Percentiles rank a stretch among this genome's conserved stretches.
Evolutionary conservation across 2,797 vertebrate genomes (phyloP).

Genomic region (Notamacropus eugenii): DNA sequence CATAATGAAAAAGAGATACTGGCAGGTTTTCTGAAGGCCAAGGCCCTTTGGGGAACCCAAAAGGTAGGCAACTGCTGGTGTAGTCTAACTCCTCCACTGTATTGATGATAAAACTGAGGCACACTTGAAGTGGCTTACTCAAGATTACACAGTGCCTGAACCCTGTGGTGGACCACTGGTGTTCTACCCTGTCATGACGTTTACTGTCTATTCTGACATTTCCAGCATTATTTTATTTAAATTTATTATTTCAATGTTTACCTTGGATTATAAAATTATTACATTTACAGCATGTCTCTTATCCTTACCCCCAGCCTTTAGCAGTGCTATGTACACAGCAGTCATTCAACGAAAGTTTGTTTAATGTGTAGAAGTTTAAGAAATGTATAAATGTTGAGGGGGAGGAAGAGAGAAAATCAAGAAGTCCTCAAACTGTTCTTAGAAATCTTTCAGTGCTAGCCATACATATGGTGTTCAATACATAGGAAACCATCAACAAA

Average conservation of each 20-base stretch:
- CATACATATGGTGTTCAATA: constrained; percentile 25
- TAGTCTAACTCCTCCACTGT: not conserved
- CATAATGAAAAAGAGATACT: not conserved
- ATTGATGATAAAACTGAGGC: not conserved
- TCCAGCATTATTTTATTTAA: not conserved
- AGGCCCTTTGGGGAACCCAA: not conserved
- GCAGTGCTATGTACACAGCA: not conserved
- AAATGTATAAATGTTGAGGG: constrained; percentile 10
- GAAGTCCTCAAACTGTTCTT: constrained; percentile 17
- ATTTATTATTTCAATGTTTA: not conserved
- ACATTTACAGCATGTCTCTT: constrained; percentile 11
- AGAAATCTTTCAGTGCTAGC: constrained; percentile 20
- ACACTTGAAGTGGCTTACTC: not conserved
- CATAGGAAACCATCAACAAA: constrained; percentile 19
- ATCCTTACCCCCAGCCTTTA: not conserved
- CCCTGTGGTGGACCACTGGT: not conserved
- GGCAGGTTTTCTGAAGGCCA: not conserved
- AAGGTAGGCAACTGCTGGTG: not conserved
- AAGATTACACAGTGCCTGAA: not conserved
- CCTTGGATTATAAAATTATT: constrained; percentile 49
- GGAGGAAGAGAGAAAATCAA: not conserved
- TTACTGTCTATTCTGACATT: not conserved
- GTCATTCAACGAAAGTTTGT: not conserved
- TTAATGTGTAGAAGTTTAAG: not conserved
- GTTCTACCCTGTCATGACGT: not conserved